Base-by-base conservation (phyloP, 2,797 vertebrate species). In the Epinephelus coioides region DNA sequence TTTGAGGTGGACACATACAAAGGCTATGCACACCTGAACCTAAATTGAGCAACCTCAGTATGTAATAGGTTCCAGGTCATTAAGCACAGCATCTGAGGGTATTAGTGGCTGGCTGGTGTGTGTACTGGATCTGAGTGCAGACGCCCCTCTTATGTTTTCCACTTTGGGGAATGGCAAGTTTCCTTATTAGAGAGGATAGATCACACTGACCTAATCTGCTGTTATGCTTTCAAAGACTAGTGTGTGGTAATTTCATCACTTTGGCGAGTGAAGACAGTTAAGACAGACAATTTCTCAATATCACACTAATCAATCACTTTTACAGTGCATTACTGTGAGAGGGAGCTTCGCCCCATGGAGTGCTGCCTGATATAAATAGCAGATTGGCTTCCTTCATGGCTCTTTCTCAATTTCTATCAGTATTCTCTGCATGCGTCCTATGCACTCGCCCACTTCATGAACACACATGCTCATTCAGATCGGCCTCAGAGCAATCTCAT, bases 251-350 rank as follows among this genome's bases (percentile, higher is more conserved):
- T 94, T 90, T 92, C 88, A 94, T 94, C 91, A 91, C 86, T 91
- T 92, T 76, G 63, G 85, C n/a, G 47, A 89, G 90, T 78, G 86
- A 85, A 76, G 83, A 81, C 79, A 63, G 85, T 90, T 89, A 90
- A 91, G 89, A 93, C 57, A 68, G 91, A 90, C 91, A 89, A 90
- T 93, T 89, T 90, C 86, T 88, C 88, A 86, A 86, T 93, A 94
- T 92, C 87, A 40, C 83, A 83, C 85, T 88, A 91, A 94, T 95
- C 93, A 93, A 95, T 95, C 93, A 94, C 92, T 92, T 94, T 93
- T 94, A 92, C 93, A 89, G 90, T 91, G 92, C 92, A 93, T 94
- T 95, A 94, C 91, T 82, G 88, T 25, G 82, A 91, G 90, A 91
- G 86, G 69, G 85, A 86, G 89, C 89, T 79, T 78, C 69, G 69